These are phyloP conservation scores for Danionella cerebrum DNA, from an alignment of 2,113 vertebrate species.

Conservation along the genomic window DNA sequence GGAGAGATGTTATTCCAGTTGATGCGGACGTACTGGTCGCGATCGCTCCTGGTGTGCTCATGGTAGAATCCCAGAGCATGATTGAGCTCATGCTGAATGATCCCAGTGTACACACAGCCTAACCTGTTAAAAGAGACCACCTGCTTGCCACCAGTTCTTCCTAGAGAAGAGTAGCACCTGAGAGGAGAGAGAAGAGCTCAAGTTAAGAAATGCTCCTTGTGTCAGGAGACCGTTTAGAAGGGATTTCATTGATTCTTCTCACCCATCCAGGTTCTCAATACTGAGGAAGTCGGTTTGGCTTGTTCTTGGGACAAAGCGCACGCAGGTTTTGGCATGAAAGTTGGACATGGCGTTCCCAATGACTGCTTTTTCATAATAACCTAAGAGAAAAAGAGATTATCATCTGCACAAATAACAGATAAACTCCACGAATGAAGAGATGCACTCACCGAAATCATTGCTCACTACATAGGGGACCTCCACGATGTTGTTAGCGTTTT, in stretches of 20 bases:
- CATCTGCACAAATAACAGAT: not conserved
- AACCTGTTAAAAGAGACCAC: conserved; percentile 33
- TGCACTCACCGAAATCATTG: conserved; percentile 33
- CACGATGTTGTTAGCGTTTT: conserved; percentile 31
- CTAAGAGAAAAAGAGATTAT: not conserved
- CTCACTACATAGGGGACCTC: conserved; percentile 27
- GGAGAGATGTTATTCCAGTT: conserved; percentile 38
- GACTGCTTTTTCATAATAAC: not conserved
- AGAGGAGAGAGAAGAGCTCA: not conserved
- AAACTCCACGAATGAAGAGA: not conserved
- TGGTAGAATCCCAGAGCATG: conserved; percentile 52
- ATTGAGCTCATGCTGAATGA: conserved; percentile 45
- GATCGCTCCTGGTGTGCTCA: conserved; percentile 49
- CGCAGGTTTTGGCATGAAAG: conserved; percentile 34
- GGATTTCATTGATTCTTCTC: not conserved
- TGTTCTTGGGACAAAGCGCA: conserved; percentile 29
- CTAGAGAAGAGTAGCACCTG: conserved; percentile 48
- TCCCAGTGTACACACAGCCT: conserved; percentile 33
- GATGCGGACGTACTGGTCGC: conserved; percentile 44
- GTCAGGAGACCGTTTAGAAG: not conserved
- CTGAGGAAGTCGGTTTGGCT: conserved; percentile 35
- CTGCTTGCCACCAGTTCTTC: conserved; percentile 43
- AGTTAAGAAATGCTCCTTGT: not conserved
- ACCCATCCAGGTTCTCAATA: conserved; percentile 37
- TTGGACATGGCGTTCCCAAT: conserved; percentile 32